Evolutionary conservation across 1,140 invertebrate genomes (phyloP).

Genomic region (Zaprionus ornatus): DNA sequence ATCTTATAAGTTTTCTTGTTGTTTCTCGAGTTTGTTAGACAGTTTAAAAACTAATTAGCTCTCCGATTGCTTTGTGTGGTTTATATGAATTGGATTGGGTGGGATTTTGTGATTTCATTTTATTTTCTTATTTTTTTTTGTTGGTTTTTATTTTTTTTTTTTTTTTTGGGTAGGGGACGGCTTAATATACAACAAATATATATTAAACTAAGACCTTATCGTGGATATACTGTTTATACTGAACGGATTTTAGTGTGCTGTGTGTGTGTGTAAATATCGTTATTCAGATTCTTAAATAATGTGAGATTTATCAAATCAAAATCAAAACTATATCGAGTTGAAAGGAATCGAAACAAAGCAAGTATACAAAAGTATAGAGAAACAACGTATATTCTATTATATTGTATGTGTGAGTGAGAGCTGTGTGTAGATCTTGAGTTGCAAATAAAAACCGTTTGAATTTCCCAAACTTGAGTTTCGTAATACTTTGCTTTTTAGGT

Average conservation of each 20-base stretch:
- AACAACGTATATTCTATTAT: conserved; percentile 1
- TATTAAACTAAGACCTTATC: conserved; percentile 31
- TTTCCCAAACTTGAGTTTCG: conserved; percentile 19
- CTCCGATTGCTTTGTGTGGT: conserved; percentile 41
- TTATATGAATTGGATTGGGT: background rate
- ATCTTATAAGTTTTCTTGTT: background rate
- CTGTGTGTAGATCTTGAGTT: conserved; percentile 4
- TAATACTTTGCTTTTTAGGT: conserved; percentile 64
- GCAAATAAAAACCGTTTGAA: conserved; percentile 23
- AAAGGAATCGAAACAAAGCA: conserved; percentile 20
- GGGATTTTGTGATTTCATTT: background rate
- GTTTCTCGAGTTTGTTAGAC: background rate
- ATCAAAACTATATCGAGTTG: conserved; percentile 10
- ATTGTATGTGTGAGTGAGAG: background rate
- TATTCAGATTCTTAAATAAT: conserved; percentile 45
- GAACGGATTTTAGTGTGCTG: conserved; percentile 17
- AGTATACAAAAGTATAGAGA: background rate
- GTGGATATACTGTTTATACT: conserved; percentile 29
- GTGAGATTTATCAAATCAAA: conserved; percentile 21
- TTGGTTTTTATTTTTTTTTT: background rate
- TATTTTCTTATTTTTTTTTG: background rate
- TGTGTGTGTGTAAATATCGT: conserved; percentile 12
- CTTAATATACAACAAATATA: conserved; percentile 29
- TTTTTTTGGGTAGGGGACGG: background rate
- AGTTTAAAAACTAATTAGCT: conserved; percentile 44